Conservation (phyloP, 2,888 invertebrate genomes). For the Muscina levida region DNA sequence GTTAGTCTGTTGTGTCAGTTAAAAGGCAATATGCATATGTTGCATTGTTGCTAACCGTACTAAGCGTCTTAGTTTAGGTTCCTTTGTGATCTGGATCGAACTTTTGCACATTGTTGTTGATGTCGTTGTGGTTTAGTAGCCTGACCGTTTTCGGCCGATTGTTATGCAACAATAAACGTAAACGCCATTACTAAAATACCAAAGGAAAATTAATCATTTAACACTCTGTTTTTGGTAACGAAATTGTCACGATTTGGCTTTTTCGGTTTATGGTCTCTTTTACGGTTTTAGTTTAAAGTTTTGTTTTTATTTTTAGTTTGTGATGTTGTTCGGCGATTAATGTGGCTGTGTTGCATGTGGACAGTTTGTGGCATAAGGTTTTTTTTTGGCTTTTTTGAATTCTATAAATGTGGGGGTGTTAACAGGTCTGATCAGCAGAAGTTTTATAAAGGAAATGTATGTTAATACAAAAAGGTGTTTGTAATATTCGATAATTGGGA, state of each 20-base stretch:
- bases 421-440: neutral
- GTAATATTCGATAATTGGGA: neutral
- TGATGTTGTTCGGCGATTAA: constrained; percentile 9
- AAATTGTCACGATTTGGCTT: constrained; percentile 57
- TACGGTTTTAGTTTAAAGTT: neutral
- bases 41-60: neutral
- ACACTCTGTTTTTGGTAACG: constrained; percentile 50
- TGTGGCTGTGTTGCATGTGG: constrained; percentile 6
- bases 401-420: constrained; percentile 25
- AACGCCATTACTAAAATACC: constrained; percentile 18
- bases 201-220: constrained; percentile 53
- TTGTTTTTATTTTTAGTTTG: neutral
- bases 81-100: constrained; percentile 32
- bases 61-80: constrained; percentile 6
- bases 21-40: constrained; percentile 34
- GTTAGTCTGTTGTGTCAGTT: no score
- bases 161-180: constrained; percentile 49
- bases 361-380: neutral
- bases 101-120: neutral
- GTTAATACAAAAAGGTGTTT: no score
- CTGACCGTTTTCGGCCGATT: constrained; percentile 12
- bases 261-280: neutral
- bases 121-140: constrained; percentile 24
- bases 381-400: neutral
- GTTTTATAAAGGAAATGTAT: no score